Conservation (phyloP, 2,797 vertebrate species). For the Smutsia gigantea region DNA sequence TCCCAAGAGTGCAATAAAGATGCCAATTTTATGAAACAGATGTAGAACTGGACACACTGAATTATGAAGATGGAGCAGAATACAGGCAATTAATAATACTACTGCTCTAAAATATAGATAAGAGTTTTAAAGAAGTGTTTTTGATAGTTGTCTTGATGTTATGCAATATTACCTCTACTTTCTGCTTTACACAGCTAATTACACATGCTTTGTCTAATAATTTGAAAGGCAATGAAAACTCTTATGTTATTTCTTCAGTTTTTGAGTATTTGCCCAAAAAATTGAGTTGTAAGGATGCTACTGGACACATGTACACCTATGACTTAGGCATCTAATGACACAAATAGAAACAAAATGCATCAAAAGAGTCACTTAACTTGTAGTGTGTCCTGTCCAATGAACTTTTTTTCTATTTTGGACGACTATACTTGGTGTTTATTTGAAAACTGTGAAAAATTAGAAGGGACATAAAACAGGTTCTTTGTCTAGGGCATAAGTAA, state of each 20-base stretch:
- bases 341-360: accelerated
- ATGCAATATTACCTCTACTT: background rate
- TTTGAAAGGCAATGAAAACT: accelerated
- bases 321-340: background rate
- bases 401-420: background rate
- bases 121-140: conserved; percentile 80
- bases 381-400: background rate
- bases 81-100: conserved; percentile 82
- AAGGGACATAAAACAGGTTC: background rate
- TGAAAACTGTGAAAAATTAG: conserved; percentile 56
- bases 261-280: conserved; percentile 44
- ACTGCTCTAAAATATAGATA: conserved; percentile 83
- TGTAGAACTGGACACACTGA: conserved; percentile 75
- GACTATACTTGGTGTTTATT: background rate
- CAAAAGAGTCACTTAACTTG: background rate
- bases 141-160: conserved; percentile 78
- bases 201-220: conserved; percentile 62
- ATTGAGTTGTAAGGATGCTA: conserved; percentile 54
- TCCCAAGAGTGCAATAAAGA: conserved; percentile 84
- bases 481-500: background rate
- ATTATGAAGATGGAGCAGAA: conserved; percentile 81
- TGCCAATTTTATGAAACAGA: conserved; percentile 80
- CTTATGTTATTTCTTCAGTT: conserved; percentile 62
- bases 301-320: accelerated
- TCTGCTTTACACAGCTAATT: conserved; percentile 66